Conservation (phyloP, 2,113 vertebrate species). For the Ceyx margarethae region DNA sequence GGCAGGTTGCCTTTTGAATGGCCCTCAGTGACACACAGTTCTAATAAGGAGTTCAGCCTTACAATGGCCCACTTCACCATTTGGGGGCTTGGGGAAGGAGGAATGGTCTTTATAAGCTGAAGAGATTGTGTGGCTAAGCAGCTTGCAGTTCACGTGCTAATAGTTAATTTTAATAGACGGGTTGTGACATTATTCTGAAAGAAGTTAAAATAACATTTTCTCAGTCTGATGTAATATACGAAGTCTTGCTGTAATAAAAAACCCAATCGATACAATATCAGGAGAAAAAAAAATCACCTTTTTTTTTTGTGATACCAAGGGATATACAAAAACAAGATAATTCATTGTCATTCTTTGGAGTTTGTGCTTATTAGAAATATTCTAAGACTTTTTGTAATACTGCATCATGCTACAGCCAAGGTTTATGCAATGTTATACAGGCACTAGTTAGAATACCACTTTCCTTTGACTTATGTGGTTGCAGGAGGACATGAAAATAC, state of each 20-base stretch:
- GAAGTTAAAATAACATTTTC: slow-evolving; percentile 54
- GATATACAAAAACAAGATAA: background rate
- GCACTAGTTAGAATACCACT: background rate
- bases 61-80: background rate
- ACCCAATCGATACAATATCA: background rate
- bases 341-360: background rate
- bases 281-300: background rate
- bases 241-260: background rate
- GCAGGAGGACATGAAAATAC: background rate
- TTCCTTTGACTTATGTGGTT: fast-evolving
- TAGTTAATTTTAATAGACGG: slow-evolving; percentile 40
- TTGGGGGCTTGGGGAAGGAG: background rate
- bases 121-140: background rate
- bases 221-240: background rate
- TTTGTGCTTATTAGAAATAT: background rate
- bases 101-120: slow-evolving; percentile 22
- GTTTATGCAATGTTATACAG: background rate
- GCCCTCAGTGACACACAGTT: slow-evolving; percentile 4
- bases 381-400: background rate
- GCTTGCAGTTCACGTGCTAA: slow-evolving; percentile 9
- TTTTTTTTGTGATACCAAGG: background rate
- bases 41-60: background rate
- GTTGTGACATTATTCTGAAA: slow-evolving; percentile 28
- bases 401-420: background rate
- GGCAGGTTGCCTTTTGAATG: slow-evolving; percentile 22